Conservation (phyloP, 1,140 invertebrate genomes). For the Colletes gigas region DNA sequence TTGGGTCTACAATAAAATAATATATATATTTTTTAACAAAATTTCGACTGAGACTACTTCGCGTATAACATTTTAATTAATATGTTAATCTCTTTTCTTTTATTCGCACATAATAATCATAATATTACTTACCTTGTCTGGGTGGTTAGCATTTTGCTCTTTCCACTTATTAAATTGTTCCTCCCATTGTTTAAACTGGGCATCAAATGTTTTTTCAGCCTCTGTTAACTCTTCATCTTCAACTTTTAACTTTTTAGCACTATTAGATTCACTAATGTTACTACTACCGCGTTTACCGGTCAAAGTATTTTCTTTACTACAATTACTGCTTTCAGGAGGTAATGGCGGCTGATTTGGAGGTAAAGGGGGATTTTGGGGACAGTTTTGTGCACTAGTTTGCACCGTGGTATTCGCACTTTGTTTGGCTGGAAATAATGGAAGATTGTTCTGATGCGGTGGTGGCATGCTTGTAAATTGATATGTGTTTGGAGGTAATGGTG, state of each 20-base stretch:
- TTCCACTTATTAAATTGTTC: slow-evolving; percentile 92
- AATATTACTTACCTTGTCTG: slow-evolving; percentile 85
- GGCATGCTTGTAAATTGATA: slow-evolving; percentile 72
- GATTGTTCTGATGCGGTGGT: slow-evolving; percentile 77
- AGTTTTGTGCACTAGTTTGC: slow-evolving; percentile 62
- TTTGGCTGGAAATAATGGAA: slow-evolving; percentile 74
- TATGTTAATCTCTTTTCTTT: background rate
- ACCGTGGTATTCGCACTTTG: slow-evolving; percentile 42
- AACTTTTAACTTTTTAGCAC: slow-evolving; percentile 75
- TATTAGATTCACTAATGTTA: slow-evolving; percentile 66
- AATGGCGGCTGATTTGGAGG: slow-evolving; percentile 82
- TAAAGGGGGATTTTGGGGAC: slow-evolving; percentile 74
- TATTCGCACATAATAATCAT: background rate
- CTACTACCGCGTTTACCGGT: slow-evolving; percentile 58
- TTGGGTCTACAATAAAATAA: slow-evolving; percentile 81
- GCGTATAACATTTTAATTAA: no score
- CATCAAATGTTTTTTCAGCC: slow-evolving; percentile 90
- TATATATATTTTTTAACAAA: background rate
- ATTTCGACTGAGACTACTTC: slow-evolving; percentile 3
- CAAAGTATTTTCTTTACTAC: slow-evolving; percentile 36
- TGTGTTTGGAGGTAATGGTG: slow-evolving; percentile 76
- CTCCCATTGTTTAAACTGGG: slow-evolving; percentile 92
- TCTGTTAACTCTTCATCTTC: slow-evolving; percentile 83
- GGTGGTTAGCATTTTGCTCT: slow-evolving; percentile 91
- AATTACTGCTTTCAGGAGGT: slow-evolving; percentile 69